Evolutionary conservation across 2,888 invertebrate species (phyloP), one percentile per base, ranked within the genome.

Genomic region (Diarsia mendica): DNA sequence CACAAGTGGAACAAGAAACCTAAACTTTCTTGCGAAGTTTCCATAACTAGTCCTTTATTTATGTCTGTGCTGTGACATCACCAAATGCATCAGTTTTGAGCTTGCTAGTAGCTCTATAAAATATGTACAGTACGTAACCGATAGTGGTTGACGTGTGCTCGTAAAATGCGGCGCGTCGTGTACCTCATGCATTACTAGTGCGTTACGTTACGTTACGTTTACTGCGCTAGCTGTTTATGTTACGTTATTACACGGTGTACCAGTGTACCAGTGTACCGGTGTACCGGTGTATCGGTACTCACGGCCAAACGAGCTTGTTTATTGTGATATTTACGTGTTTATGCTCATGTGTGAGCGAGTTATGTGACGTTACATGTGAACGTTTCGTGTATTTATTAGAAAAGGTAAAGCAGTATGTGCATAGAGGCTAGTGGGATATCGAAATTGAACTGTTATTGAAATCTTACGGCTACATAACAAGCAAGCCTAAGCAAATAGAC

Each of bases 261-360:
- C 28, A 18, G 61, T 23, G 44, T 53, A n/a, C n/a, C 9, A n/a
- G n/a, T 28, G 28, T 28, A 28, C 2, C 28, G 20, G 61, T 23
- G 44, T 53, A n/a, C n/a, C 9, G 9, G 33, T n/a, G 15, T 60
- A 33, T 58, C 15, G 58, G 58, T 18, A 28, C 28, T 58, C 58
- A 44, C 49, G 20, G 58, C 1, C 11, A 13, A 33, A 51, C 33
- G 61, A 46, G 46, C 39, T 61, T 61, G 74, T 60, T 71, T 64
- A 64, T 67, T 68, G 63, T 46, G 63, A 70, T 78, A 70, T 67
- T 46, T 65, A 60, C n/a, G 58, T 48, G 67, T 49, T 79, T 72
- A 46, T 53, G 55, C 67, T 33, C 48, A 51, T 55, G 49, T 68
- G 46, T 48, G 49, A 33, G 20, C 48, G 18, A 68, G 55, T 67